phyloP scores from a whole-genome alignment of 1,140 invertebrate genomes.

The Ganaspis sp. region DNA sequence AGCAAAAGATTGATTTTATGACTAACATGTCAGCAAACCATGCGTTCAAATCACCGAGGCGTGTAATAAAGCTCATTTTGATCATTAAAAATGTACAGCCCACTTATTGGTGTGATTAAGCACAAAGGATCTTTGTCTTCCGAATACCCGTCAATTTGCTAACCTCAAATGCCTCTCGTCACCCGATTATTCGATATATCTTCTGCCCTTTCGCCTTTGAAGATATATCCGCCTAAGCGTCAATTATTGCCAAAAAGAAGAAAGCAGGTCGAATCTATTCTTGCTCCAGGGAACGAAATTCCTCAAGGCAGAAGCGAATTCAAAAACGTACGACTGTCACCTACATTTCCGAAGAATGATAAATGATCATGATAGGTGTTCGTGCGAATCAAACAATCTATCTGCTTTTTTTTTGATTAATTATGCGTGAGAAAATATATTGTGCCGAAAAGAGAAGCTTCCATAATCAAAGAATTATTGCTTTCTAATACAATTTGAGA shows the following conservation, averaged over 20 bases:
- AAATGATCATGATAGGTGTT: constrained; percentile 52
- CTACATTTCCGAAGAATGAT: constrained; percentile 56
- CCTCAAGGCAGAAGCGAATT: background rate
- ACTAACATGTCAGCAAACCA: background rate
- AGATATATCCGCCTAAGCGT: constrained; percentile 5
- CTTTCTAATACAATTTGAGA: no score
- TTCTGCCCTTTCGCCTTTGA: constrained; percentile 1
- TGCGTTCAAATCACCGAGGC: constrained; percentile 8
- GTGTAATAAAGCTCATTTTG: constrained; percentile 21
- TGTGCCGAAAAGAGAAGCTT: background rate
- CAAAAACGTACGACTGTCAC: constrained; percentile 17
- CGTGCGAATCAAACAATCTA: background rate
- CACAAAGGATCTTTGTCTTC: constrained; percentile 17
- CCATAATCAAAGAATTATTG: no score
- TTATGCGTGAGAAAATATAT: background rate
- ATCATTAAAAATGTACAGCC: background rate
- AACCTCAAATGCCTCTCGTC: constrained; percentile 11
- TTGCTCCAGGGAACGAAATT: constrained; percentile 9
- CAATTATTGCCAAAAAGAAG: constrained; percentile 25
- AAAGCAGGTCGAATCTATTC: constrained; percentile 29
- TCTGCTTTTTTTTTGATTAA: constrained; percentile 16
- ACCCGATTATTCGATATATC: constrained; percentile 18
- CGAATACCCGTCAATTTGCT: constrained; percentile 18
- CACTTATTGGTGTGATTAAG: constrained; percentile 3
- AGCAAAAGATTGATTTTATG: background rate